Conservation (phyloP, 1,140 invertebrate species). For the Rhynchophorus ferrugineus region DNA sequence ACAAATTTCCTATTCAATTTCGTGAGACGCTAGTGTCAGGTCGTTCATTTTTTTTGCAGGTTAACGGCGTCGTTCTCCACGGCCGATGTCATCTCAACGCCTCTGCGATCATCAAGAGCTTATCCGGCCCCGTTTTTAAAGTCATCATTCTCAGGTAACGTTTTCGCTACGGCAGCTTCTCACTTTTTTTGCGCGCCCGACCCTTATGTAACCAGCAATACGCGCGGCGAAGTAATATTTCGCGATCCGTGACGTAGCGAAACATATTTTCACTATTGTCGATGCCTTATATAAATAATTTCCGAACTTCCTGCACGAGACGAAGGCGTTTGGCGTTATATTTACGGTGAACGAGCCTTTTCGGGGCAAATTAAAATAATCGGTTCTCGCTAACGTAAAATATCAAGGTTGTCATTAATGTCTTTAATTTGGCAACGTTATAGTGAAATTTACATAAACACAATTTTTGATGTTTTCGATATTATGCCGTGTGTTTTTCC, state of each 20-base stretch:
- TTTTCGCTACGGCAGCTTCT: not conserved
- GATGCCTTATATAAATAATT: too few relatives aligned
- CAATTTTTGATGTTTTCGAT: too few relatives aligned
- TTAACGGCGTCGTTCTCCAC: constrained; percentile 90
- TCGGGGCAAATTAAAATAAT: too few relatives aligned
- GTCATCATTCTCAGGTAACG: constrained; percentile 76
- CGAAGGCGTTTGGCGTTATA: not conserved
- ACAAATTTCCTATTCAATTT: constrained; percentile 31
- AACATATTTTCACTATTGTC: too few relatives aligned
- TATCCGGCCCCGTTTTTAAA: constrained; percentile 75
- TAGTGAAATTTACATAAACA: too few relatives aligned
- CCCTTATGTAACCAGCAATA: not conserved
- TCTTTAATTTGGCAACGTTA: too few relatives aligned
- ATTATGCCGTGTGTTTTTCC: too few relatives aligned
- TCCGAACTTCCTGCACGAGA: not conserved
- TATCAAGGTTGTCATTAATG: too few relatives aligned
- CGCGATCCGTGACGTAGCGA: too few relatives aligned
- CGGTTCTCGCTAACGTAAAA: not conserved
- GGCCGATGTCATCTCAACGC: constrained; percentile 93
- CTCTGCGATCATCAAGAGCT: constrained; percentile 89
- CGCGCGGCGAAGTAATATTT: too few relatives aligned
- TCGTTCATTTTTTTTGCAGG: too few relatives aligned
- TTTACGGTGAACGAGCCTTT: too few relatives aligned
- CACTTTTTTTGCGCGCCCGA: not conserved
- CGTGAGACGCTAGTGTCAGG: constrained; percentile 23